Evolutionary conservation across 92 coral and sea anemone genomes (phyloP).

Genomic region (Ricordea florida): DNA sequence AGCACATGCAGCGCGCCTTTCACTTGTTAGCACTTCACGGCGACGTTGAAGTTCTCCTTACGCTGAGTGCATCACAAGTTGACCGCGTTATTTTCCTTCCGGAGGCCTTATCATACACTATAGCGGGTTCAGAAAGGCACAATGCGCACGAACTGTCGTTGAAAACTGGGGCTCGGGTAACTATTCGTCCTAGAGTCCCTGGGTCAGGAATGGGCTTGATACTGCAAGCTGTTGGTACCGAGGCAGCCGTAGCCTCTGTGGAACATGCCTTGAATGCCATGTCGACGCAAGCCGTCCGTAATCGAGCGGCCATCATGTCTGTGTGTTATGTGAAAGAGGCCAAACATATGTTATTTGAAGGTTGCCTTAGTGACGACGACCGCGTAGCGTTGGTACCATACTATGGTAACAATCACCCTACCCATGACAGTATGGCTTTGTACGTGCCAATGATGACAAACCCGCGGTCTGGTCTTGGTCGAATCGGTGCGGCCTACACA

Average conservation of each 20-base stretch:
- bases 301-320: constrained; percentile 80
- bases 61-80: constrained; percentile 72
- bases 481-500: constrained; percentile 31
- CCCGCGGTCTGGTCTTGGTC: constrained; percentile 36
- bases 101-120: constrained; percentile 64
- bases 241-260: constrained; percentile 82
- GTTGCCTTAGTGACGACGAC: constrained; percentile 79
- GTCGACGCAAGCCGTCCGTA: constrained; percentile 67
- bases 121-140: constrained; percentile 81
- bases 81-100: constrained; percentile 81
- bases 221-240: constrained; percentile 90
- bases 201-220: constrained; percentile 78
- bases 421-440: constrained; percentile 84
- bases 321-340: constrained; percentile 94
- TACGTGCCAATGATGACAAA: constrained; percentile 80
- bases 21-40: constrained; percentile 88
- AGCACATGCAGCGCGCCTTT: constrained; percentile 95
- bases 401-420: constrained; percentile 82
- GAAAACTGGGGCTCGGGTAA: constrained; percentile 86
- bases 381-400: constrained; percentile 88
- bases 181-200: constrained; percentile 82
- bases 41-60: constrained; percentile 68
- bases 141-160: constrained; percentile 74
- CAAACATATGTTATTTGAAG: constrained; percentile 82
- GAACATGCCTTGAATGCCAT: constrained; percentile 78